Evolutionary conservation across 2,888 invertebrate species (phyloP).

Genomic region (Mechanitis mazaeus): DNA sequence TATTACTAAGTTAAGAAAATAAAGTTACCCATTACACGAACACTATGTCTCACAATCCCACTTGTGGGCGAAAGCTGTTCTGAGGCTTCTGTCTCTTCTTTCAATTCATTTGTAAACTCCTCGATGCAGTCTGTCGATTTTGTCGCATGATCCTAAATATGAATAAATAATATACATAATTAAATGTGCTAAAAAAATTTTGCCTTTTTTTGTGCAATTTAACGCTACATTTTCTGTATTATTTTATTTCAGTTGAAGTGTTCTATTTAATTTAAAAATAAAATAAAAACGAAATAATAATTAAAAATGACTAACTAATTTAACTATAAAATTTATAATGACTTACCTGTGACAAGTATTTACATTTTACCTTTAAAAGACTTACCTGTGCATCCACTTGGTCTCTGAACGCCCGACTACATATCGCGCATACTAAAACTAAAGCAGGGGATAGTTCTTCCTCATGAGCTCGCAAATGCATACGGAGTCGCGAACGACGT

Average conservation of each 20-base stretch:
- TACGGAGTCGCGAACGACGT: constrained; percentile 67
- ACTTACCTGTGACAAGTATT: too few relatives aligned
- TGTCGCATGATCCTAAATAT: constrained; percentile 52
- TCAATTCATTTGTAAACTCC: constrained; percentile 46
- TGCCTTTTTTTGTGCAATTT: too few relatives aligned
- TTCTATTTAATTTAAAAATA: not conserved
- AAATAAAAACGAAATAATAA: not conserved
- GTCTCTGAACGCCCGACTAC: constrained; percentile 56
- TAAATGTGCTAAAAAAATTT: not conserved
- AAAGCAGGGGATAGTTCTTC: constrained; percentile 53
- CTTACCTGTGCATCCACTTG: constrained; percentile 45
- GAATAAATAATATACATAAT: not conserved
- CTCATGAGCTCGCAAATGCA: constrained; percentile 72
- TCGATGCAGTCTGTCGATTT: constrained; percentile 57
- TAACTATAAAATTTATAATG: too few relatives aligned
- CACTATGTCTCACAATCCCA: constrained; percentile 51
- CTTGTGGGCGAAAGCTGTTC: constrained; percentile 64
- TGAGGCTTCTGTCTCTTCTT: constrained; percentile 45
- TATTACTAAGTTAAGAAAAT: not conserved
- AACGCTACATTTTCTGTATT: too few relatives aligned
- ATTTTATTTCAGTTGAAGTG: not conserved
- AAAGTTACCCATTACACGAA: constrained; percentile 39
- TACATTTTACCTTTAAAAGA: not conserved
- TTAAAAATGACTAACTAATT: too few relatives aligned
- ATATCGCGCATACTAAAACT: constrained; percentile 57